Conservation (phyloP, 2,888 invertebrate genomes). For the Neoitamus cyanurus region DNA sequence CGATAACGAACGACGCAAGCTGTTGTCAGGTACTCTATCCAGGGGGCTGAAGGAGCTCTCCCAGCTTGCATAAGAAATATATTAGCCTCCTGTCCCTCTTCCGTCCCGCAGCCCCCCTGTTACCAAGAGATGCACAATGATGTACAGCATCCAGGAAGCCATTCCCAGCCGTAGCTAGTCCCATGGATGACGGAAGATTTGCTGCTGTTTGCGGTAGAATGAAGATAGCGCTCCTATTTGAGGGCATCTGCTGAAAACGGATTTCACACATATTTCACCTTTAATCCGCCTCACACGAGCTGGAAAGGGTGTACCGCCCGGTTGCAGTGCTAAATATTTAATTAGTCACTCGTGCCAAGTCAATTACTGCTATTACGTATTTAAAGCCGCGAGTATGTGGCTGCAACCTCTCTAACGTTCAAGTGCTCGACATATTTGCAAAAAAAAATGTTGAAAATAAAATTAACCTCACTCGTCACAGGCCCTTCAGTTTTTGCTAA, state of each 20-base stretch:
- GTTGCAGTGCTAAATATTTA: neutral
- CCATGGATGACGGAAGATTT: conserved; percentile 16
- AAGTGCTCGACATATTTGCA: neutral
- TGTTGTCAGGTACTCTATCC: conserved; percentile 36
- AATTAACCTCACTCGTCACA: neutral
- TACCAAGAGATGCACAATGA: neutral
- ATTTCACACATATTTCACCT: conserved; percentile 28
- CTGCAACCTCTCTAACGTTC: neutral
- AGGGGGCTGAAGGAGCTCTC: neutral
- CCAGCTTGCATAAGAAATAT: conserved; percentile 8
- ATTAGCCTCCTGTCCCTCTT: neutral
- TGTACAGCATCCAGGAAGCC: conserved; percentile 4
- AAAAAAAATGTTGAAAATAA: neutral
- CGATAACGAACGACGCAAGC: conserved; percentile 33
- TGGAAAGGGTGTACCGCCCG: neutral
- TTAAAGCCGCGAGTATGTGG: neutral
- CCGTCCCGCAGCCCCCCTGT: neutral
- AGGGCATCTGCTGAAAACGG: conserved; percentile 4
- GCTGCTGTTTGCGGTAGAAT: conserved; percentile 12
- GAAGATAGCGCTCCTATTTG: conserved; percentile 23
- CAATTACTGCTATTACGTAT: neutral
- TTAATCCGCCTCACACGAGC: neutral
- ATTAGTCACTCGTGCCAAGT: neutral
- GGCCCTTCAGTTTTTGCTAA: neutral
- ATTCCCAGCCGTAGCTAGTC: neutral